Evolutionary conservation across 2,113 vertebrate genomes (phyloP).

Genomic region (Lagopus leucura): DNA sequence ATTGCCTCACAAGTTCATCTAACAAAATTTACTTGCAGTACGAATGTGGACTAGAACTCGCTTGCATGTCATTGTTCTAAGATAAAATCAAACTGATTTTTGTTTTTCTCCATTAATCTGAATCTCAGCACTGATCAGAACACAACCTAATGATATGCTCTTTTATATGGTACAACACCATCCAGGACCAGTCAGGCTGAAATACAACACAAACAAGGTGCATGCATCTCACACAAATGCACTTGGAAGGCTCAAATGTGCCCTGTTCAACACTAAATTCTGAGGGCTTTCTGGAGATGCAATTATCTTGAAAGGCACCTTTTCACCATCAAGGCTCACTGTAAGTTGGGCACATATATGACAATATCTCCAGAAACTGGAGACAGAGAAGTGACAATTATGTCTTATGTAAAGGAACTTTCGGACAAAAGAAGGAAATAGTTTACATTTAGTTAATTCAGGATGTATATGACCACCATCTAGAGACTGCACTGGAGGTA

Average conservation of each 20-base stretch:
- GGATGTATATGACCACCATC: neutral
- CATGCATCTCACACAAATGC: neutral
- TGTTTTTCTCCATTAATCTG: neutral
- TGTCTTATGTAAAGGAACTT: neutral
- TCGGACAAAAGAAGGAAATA: neutral
- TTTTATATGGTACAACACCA: neutral
- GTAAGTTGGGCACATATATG: neutral
- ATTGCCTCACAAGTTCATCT: neutral
- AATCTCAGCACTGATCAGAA: neutral
- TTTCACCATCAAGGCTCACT: neutral
- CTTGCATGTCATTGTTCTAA: neutral
- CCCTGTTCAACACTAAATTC: neutral
- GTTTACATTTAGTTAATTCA: neutral
- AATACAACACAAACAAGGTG: neutral
- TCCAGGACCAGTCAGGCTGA: neutral
- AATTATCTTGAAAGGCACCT: neutral
- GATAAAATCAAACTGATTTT: neutral
- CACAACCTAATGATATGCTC: neutral
- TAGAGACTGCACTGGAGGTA: neutral
- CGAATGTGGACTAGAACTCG: neutral
- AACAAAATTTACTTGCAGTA: neutral
- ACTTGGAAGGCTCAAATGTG: neutral
- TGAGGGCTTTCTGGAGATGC: neutral
- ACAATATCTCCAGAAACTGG: neutral
- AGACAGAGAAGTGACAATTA: neutral